Percentiles rank a stretch among this genome's conserved stretches.
These are phyloP conservation scores for Xiphophorus couchianus DNA, from an alignment of 2,113 vertebrate species.

Conservation along the genomic window DNA sequence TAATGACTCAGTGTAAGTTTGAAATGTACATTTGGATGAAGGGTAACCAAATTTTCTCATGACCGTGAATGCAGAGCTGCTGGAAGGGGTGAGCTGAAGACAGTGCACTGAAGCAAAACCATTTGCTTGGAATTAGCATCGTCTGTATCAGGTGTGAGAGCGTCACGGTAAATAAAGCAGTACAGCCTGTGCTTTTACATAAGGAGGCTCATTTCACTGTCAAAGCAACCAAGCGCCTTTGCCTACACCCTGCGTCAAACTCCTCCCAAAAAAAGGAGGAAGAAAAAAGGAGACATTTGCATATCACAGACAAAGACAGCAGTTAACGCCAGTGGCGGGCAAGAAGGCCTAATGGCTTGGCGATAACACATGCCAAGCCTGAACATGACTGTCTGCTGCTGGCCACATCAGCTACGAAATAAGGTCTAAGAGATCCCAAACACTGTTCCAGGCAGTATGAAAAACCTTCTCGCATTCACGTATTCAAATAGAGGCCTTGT, in stretches of 20 bases:
- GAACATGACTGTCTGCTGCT: slow-evolving; percentile 70
- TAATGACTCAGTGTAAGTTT: slow-evolving; percentile 27
- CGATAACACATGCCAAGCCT: slow-evolving; percentile 67
- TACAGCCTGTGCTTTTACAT: slow-evolving; percentile 77
- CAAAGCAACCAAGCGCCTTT: slow-evolving; percentile 80
- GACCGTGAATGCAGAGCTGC: slow-evolving; percentile 28
- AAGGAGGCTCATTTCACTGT: slow-evolving; percentile 80
- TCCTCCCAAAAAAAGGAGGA: slow-evolving; percentile 69
- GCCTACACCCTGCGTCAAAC: slow-evolving; percentile 70
- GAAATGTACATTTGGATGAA: slow-evolving; percentile 34
- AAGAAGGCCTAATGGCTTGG: slow-evolving; percentile 78
- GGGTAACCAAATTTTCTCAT: slow-evolving; percentile 58
- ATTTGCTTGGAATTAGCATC: slow-evolving; percentile 81
- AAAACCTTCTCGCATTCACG: slow-evolving; percentile 34
- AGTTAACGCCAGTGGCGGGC: slow-evolving; percentile 77
- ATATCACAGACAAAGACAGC: slow-evolving; percentile 83
- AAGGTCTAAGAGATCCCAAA: slow-evolving; percentile 73
- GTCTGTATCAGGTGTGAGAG: slow-evolving; percentile 74
- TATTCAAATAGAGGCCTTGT: slow-evolving; percentile 76
- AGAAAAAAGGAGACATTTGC: slow-evolving; percentile 77
- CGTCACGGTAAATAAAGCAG: slow-evolving; percentile 80
- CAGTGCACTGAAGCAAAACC: slow-evolving; percentile 50
- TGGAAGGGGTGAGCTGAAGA: slow-evolving; percentile 32
- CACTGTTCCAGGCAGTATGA: slow-evolving; percentile 21
- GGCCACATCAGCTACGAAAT: slow-evolving; percentile 67